Percentiles rank a stretch among this genome's conserved stretches.
These are phyloP conservation scores for Greenwoodochromis staneri DNA, from an alignment of 2,113 vertebrate genomes.

Conservation along the genomic window DNA sequence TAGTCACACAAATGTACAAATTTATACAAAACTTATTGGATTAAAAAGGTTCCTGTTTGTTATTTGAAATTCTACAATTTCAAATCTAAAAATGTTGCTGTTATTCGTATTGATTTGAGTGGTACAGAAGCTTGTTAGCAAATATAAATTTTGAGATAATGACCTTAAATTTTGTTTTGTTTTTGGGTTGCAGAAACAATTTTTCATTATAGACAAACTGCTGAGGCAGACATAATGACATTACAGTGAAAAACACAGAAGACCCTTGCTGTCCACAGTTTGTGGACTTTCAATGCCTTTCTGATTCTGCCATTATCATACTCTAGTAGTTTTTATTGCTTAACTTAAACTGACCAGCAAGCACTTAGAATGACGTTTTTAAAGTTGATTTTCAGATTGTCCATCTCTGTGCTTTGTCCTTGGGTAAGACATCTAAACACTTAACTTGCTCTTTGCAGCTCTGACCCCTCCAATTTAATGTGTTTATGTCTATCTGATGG, in stretches of 20 bases:
- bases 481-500: conserved; percentile 2
- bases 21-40: not conserved
- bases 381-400: not conserved
- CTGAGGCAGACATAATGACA: not conserved
- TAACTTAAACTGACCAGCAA: not conserved
- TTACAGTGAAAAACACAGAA: not conserved
- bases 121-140: not conserved
- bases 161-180: not conserved
- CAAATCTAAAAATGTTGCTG: not conserved
- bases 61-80: not conserved
- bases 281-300: not conserved
- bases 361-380: not conserved
- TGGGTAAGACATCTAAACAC: not conserved
- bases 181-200: fast-evolving
- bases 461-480: conserved; percentile 15
- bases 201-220: not conserved
- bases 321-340: not conserved
- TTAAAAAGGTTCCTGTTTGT: not conserved
- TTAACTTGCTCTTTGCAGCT: not conserved
- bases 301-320: not conserved
- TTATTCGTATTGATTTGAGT: fast-evolving
- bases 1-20: not conserved
- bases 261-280: not conserved
- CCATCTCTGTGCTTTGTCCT: not conserved
- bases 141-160: not conserved